phyloP scores from a whole-genome alignment of 2,113 vertebrate genomes.

The Nibea albiflora region DNA sequence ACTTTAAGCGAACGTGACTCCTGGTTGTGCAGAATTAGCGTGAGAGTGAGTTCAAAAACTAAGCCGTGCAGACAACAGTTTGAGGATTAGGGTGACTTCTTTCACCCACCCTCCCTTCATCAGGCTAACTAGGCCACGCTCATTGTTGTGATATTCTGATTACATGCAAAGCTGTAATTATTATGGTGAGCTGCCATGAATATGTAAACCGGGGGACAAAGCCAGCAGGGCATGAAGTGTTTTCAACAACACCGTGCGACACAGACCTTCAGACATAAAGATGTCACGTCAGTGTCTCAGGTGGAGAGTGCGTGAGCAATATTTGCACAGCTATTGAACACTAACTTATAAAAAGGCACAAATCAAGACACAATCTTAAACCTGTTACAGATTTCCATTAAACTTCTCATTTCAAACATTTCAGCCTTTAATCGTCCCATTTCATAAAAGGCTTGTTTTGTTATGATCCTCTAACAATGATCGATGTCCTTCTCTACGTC shows the following conservation, averaged over 20 bases:
- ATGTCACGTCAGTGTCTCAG: neutral
- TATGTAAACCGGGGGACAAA: conserved; percentile 65
- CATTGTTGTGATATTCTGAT: conserved; percentile 74
- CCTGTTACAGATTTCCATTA: no score
- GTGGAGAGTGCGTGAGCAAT: neutral
- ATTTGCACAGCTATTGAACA: neutral
- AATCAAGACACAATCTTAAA: neutral
- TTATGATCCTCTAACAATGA: no score
- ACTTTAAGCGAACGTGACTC: conserved; percentile 48
- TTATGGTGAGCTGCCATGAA: conserved; percentile 53
- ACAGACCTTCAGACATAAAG: conserved; percentile 36
- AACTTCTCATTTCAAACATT: no score
- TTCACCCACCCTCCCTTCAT: conserved; percentile 46
- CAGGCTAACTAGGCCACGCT: conserved; percentile 70
- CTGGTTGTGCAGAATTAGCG: conserved; percentile 37
- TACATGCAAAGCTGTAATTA: conserved; percentile 73
- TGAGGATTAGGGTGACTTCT: conserved; percentile 69
- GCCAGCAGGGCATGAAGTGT: conserved; percentile 35
- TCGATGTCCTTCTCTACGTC: no score
- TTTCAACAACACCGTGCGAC: conserved; percentile 24
- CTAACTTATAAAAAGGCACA: neutral
- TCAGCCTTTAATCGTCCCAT: no score
- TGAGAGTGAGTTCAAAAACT: conserved; percentile 48
- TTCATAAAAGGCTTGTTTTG: no score
- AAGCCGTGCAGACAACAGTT: conserved; percentile 39